Conservation (phyloP, 2,113 vertebrate genomes). For the Rattus norvegicus region DNA sequence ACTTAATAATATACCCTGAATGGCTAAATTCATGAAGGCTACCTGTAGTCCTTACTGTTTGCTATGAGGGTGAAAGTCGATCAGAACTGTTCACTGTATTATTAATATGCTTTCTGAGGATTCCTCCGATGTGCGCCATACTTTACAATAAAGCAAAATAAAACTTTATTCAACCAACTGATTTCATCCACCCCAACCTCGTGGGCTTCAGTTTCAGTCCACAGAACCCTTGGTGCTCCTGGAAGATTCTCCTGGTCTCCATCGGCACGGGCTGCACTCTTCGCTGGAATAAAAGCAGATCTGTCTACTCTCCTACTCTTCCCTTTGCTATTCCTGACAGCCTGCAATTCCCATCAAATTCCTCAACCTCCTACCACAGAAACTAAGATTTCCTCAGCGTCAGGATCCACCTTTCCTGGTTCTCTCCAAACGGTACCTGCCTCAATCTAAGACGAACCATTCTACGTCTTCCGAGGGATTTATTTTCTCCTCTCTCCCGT, state of each 20-base stretch:
- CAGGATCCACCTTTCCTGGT: background rate
- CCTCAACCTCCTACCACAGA: background rate
- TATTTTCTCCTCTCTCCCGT: background rate
- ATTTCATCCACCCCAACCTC: background rate
- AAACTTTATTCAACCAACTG: background rate
- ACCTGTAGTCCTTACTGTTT: background rate
- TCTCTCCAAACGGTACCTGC: background rate
- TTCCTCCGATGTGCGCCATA: background rate
- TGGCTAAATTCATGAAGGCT: background rate
- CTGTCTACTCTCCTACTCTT: background rate
- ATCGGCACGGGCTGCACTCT: background rate
- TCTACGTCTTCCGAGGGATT: background rate
- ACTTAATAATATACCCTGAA: background rate
- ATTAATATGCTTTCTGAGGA: background rate
- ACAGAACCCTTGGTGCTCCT: background rate
- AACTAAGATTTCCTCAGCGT: background rate
- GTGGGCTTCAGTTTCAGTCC: background rate
- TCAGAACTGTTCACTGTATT: constrained; percentile 13
- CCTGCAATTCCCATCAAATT: background rate
- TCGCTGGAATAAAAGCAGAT: background rate
- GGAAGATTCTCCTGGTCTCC: background rate
- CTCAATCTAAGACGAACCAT: background rate
- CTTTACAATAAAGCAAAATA: constrained; percentile 6
- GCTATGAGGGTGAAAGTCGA: background rate
- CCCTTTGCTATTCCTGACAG: background rate